These are phyloP conservation scores for Dipodomys merriami DNA, from an alignment of 2,113 vertebrate species.

Conservation along the genomic window DNA sequence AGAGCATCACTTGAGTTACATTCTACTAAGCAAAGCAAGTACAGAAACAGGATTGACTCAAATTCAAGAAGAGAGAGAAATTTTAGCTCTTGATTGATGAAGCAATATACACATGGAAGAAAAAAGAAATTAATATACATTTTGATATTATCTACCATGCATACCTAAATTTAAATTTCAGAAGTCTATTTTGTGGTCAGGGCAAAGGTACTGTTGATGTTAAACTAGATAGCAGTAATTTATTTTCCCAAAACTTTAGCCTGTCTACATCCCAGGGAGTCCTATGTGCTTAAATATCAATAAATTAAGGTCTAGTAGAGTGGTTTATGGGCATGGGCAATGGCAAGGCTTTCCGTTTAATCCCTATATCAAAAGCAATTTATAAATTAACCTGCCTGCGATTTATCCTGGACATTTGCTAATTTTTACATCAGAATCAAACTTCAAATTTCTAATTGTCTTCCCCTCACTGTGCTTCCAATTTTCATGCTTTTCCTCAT, in stretches of 20 bases:
- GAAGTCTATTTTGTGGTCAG: not conserved
- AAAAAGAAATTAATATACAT: not conserved
- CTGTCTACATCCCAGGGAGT: not conserved
- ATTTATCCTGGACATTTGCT: not conserved
- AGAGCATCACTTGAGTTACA: not conserved
- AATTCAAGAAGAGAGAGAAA: not conserved
- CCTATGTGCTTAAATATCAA: not conserved
- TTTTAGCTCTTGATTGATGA: not conserved
- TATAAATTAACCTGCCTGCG: not conserved
- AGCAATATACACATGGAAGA: not conserved
- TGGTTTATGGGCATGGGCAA: too few relatives aligned
- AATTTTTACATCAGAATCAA: conserved; percentile 31
- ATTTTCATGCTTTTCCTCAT: conserved; percentile 38
- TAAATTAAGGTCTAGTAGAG: too few relatives aligned
- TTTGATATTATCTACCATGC: not conserved
- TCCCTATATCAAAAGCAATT: too few relatives aligned
- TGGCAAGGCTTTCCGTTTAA: too few relatives aligned
- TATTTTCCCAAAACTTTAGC: conserved; percentile 3
- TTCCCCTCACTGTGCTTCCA: conserved; percentile 40
- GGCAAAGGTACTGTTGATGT: not conserved
- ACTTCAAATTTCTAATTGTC: not conserved
- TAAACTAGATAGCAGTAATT: not conserved
- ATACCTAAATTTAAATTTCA: not conserved
- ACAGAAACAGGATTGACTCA: not conserved
- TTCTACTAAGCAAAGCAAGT: not conserved